Evolutionary conservation across 2,113 vertebrate genomes (phyloP).

Genomic region (Rousettus leschenaultii): DNA sequence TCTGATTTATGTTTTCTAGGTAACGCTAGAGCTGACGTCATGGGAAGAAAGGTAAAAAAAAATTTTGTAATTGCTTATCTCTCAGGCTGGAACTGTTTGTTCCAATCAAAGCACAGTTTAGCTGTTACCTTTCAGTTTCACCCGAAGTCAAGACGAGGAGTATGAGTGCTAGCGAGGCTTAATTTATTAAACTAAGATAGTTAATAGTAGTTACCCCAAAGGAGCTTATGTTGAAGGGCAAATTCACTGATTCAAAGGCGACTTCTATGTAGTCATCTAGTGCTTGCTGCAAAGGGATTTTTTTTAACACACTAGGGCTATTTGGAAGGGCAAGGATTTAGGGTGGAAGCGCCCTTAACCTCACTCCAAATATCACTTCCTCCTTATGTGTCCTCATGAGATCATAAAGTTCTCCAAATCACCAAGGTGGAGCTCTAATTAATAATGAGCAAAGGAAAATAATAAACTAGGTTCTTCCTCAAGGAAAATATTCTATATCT

Average conservation of each 20-base stretch:
- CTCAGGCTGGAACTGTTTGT: background rate
- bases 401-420: background rate
- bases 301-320: no score
- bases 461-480: background rate
- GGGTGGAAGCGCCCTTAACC: background rate
- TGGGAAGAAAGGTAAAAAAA: conserved; percentile 47
- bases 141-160: background rate
- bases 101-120: background rate
- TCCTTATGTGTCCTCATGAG: background rate
- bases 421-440: background rate
- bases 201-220: background rate
- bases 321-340: background rate
- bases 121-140: background rate
- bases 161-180: background rate
- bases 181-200: background rate
- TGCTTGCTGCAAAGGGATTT: background rate
- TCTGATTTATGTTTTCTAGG: conserved; percentile 62
- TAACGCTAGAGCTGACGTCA: background rate
- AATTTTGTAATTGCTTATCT: background rate
- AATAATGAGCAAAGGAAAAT: background rate
- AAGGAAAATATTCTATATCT: background rate
- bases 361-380: background rate
- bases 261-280: background rate
- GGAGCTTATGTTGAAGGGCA: background rate
- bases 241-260: background rate